Conservation (phyloP, 2,888 invertebrate species). For the Drosophila atripex region DNA sequence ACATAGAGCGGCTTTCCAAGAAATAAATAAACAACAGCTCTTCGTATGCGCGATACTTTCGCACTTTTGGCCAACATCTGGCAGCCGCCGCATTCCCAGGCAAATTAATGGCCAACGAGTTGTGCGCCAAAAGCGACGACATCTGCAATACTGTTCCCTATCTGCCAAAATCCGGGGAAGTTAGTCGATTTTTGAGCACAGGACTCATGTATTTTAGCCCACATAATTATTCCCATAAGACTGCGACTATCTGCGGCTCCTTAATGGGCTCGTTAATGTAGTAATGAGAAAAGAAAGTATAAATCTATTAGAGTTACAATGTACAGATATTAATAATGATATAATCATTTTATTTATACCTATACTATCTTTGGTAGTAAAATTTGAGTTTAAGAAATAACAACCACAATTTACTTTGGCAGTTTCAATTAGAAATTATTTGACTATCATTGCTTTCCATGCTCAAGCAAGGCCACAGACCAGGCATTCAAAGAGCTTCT, state of each 20-base stretch:
- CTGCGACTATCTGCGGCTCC: not conserved
- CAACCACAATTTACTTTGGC: not conserved
- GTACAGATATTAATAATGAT: not conserved
- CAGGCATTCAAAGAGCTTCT: slow-evolving; percentile 11
- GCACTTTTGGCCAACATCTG: slow-evolving; percentile 43
- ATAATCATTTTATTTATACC: no score
- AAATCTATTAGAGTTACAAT: not conserved
- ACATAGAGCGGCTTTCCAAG: slow-evolving; percentile 43
- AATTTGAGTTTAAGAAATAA: no score
- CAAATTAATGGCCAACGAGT: slow-evolving; percentile 54
- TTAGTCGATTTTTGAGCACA: slow-evolving; percentile 4
- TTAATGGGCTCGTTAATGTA: slow-evolving; percentile 8
- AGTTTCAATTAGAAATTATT: slow-evolving; percentile 21
- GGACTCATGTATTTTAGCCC: slow-evolving; percentile 11
- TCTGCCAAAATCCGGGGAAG: slow-evolving; percentile 1
- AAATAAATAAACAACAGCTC: slow-evolving; percentile 35
- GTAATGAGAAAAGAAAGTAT: not conserved
- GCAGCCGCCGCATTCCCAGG: slow-evolving; percentile 45
- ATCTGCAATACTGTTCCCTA: slow-evolving; percentile 42
- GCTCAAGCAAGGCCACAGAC: slow-evolving; percentile 7
- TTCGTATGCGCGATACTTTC: slow-evolving; percentile 66
- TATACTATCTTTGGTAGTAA: no score
- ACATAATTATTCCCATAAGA: slow-evolving; percentile 16
- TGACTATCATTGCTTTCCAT: slow-evolving; percentile 1
- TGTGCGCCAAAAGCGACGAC: slow-evolving; percentile 37